phyloP scores from a whole-genome alignment of 2,797 vertebrate species.

The Melanotaenia nigrans region DNA sequence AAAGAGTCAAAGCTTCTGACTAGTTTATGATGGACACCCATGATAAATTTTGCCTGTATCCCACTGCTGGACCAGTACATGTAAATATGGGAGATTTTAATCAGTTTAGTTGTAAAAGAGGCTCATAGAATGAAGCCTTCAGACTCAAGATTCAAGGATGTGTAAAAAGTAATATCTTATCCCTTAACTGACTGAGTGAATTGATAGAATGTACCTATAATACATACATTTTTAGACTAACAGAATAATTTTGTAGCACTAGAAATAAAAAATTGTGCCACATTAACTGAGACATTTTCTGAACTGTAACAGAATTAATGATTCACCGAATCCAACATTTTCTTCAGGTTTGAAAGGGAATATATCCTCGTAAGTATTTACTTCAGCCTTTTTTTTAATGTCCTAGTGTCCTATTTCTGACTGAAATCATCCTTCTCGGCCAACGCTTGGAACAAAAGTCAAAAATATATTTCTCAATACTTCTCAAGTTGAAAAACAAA shows the following conservation, averaged over 20 bases:
- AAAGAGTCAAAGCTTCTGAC: slow-evolving; percentile 60
- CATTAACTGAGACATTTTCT: not conserved
- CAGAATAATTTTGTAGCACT: not conserved
- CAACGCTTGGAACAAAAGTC: not conserved
- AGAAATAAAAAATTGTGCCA: too few relatives aligned
- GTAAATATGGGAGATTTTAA: not conserved
- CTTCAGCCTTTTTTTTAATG: not conserved
- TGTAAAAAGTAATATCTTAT: not conserved
- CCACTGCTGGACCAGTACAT: slow-evolving; percentile 28
- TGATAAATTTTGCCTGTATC: slow-evolving; percentile 47
- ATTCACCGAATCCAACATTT: not conserved
- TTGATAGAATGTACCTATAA: not conserved
- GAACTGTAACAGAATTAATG: not conserved
- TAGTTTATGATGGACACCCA: slow-evolving; percentile 69
- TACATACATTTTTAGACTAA: not conserved
- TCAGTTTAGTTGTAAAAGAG: not conserved
- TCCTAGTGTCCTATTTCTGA: not conserved
- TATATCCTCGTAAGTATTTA: too few relatives aligned
- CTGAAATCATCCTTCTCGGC: not conserved
- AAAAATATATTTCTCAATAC: not conserved
- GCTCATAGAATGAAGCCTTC: not conserved
- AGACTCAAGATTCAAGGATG: not conserved
- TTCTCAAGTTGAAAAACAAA: not conserved
- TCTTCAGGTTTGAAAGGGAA: not conserved
- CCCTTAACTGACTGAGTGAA: not conserved